Base-by-base conservation (phyloP, 2,888 invertebrate genomes). In the Cataglyphis albicans region DNA sequence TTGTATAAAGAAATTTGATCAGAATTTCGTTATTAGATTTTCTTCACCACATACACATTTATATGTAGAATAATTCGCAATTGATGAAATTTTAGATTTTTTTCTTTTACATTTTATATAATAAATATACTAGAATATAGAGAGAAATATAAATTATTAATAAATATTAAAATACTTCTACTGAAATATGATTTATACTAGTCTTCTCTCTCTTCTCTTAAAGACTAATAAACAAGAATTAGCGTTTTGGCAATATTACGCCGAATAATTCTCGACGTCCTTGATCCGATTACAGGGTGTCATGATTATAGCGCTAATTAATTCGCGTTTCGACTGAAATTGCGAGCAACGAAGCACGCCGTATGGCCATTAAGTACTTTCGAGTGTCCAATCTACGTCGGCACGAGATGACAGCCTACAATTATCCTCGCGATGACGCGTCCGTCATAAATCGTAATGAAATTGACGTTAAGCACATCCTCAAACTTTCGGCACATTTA, bases 261-360 rank as follows among this genome's bases (percentile, higher is more conserved):
- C 12, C 32, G n/a, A 72, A 80, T 80, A 32, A 72, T 72, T 80
- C 57, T 35, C 59, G 25, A 4, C 59, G 18, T 44, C 67, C 78
- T 59, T 80, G 78, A 80, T 80, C 57, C 72, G 70, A 78, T 78
- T 80, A 80, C 44, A 25, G 59, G 21, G 18, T 32, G 44, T 59
- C 44, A 12, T 80, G 78, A 72, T 76, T 52, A 76, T 72, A 35
- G 78, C 41, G 18, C 57, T 80, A 80, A 80, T 80, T 80, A 80
- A 80, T 72, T 72, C 44, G 78, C 59, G 44, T 80, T 80, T 80
- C 72, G 72, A 80, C 72, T 80, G 72, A 80, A 80, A 81, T 64
- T 81, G 76, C 78, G 78, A 65, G 78, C 78, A 76, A 76, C 78
- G 81, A 67, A 82, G 65, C 55, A 76, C 44, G 63, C 74, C 76